Percentiles rank a stretch among this genome's conserved stretches.
Conservation (phyloP, 2,888 invertebrate genomes). For the Lepidochrysops patricia region DNA sequence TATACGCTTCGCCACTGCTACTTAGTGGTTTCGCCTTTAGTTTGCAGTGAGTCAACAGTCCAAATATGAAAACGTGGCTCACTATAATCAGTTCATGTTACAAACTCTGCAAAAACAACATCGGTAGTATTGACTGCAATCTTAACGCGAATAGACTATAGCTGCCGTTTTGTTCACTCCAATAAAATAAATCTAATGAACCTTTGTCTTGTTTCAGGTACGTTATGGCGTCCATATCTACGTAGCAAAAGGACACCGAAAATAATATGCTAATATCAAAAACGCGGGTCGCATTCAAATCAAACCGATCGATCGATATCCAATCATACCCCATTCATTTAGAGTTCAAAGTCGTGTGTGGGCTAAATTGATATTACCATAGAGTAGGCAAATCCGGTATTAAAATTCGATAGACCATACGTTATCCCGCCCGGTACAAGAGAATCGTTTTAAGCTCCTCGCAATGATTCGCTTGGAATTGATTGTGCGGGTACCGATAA, state of each 20-base stretch:
- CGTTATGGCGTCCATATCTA: neutral
- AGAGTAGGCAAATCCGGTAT: slow-evolving; percentile 57
- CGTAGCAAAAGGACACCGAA: neutral
- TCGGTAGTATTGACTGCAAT: too few relatives aligned
- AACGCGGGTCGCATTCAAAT: slow-evolving; percentile 14
- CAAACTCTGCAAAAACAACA: too few relatives aligned
- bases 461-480: slow-evolving; percentile 31
- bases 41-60: too few relatives aligned
- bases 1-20: too few relatives aligned
- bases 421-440: slow-evolving; percentile 56
- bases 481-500: slow-evolving; percentile 25
- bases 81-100: too few relatives aligned
- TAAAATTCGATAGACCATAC: slow-evolving; percentile 62
- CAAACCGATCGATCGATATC: slow-evolving; percentile 18
- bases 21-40: too few relatives aligned
- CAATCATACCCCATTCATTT: slow-evolving; percentile 30
- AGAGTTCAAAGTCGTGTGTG: slow-evolving; percentile 39
- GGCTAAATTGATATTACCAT: slow-evolving; percentile 41
- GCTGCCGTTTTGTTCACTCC: too few relatives aligned
- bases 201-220: slow-evolving; percentile 6
- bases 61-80: too few relatives aligned
- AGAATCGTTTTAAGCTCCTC: slow-evolving; percentile 58
- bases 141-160: too few relatives aligned
- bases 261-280: slow-evolving; percentile 10
- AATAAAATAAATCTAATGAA: neutral